A percentile compares a stretch with the other conserved stretches of the same genome.
These are phyloP conservation scores for Callimorpha dominula DNA, from an alignment of 2,888 invertebrate species.

Conservation along the genomic window DNA sequence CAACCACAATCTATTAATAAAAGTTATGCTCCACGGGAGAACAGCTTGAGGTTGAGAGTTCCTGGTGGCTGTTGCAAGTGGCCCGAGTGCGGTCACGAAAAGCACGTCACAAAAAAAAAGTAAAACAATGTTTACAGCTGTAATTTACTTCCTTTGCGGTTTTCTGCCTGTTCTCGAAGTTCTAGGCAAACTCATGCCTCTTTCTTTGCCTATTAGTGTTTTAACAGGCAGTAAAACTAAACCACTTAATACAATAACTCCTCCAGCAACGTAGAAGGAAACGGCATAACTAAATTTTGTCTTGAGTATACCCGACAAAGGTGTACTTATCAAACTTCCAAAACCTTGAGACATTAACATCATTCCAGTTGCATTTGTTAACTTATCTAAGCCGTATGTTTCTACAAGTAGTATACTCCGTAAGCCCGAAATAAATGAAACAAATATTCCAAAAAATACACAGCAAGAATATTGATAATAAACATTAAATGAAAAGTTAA, in stretches of 20 bases:
- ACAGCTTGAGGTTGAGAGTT: not conserved
- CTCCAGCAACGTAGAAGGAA: conserved; percentile 72
- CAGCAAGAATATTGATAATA: conserved; percentile 74
- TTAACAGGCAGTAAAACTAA: conserved; percentile 49
- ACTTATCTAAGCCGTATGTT: conserved; percentile 76
- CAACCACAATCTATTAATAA: not conserved
- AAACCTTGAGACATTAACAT: conserved; percentile 76
- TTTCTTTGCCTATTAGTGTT: conserved; percentile 4
- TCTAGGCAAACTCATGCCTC: not conserved
- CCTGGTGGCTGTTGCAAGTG: not conserved
- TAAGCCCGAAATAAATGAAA: conserved; percentile 66
- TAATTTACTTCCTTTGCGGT: conserved; percentile 7
- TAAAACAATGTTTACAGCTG: conserved; percentile 1
- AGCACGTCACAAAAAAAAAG: not conserved
- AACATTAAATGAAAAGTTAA: conserved; percentile 66
- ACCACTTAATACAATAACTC: conserved; percentile 68
- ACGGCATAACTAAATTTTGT: conserved; percentile 63
- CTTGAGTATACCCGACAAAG: conserved; percentile 70
- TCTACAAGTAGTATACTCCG: conserved; percentile 74
- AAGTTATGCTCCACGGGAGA: not conserved
- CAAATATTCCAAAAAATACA: conserved; percentile 69
- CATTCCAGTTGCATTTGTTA: conserved; percentile 80
- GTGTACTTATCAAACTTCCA: conserved; percentile 76
- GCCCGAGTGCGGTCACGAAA: not conserved
- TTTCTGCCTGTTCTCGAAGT: not conserved